phyloP scores from a whole-genome alignment of 2,113 vertebrate species.

The Ciconia maguari region DNA sequence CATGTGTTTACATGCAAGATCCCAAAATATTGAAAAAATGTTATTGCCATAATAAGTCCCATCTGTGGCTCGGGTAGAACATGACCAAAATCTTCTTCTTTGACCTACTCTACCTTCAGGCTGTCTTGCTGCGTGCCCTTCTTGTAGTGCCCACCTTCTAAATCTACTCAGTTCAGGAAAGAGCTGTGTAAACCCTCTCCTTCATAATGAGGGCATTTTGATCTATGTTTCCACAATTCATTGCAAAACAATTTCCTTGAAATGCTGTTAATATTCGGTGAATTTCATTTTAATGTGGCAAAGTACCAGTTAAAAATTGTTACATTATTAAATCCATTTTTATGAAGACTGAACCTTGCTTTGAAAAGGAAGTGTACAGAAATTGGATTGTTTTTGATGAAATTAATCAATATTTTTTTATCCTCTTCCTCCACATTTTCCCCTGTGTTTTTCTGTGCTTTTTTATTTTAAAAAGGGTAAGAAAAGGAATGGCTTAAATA shows the following conservation, averaged over 20 bases:
- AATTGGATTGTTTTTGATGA: not conserved
- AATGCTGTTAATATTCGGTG: not conserved
- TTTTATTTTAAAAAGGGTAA: not conserved
- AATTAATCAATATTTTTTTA: not conserved
- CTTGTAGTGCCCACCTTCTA: not conserved
- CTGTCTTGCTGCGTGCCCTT: not conserved
- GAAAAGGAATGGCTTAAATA: not conserved
- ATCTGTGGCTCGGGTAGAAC: not conserved
- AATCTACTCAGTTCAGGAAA: not conserved
- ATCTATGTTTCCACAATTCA: not conserved
- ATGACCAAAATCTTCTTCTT: not conserved
- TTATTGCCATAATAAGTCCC: not conserved
- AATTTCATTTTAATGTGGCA: not conserved
- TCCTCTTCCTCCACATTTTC: not conserved
- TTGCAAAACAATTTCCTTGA: not conserved
- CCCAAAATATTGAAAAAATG: not conserved
- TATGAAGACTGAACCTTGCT: not conserved
- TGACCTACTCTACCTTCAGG: not conserved
- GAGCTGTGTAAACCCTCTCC: not conserved
- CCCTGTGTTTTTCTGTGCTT: not conserved
- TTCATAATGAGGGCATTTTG: not conserved
- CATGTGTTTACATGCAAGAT: not conserved
- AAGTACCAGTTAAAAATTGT: not conserved
- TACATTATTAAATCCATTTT: not conserved
- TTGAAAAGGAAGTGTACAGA: not conserved